phyloP scores from a whole-genome alignment of 2,113 vertebrate species.

The Prochilodus magdalenae region DNA sequence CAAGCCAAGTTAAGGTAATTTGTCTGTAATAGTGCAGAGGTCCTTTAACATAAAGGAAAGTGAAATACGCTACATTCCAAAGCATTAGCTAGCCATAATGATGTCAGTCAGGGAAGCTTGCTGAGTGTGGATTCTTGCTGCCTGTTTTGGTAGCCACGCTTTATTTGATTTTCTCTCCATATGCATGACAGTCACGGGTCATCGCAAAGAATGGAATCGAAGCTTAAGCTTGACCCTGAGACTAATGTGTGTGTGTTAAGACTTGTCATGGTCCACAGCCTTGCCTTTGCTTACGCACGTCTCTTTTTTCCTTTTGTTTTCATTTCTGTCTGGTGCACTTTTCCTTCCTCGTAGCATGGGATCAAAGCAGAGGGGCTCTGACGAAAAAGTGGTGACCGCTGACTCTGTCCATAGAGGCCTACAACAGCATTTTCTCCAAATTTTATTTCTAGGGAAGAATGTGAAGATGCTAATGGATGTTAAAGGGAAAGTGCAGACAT shows the following conservation, averaged over 20 bases:
- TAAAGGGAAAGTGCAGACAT: too few species aligned
- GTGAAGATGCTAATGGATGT: too few species aligned
- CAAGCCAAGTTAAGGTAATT: slow-evolving; percentile 70
- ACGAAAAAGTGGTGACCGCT: too few species aligned
- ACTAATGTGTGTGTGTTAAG: slow-evolving; percentile 54
- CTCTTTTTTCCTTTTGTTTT: background rate
- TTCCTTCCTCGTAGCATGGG: background rate
- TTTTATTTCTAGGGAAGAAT: too few species aligned
- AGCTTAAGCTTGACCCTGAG: slow-evolving; percentile 39
- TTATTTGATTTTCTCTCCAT: slow-evolving; percentile 65
- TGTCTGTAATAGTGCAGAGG: slow-evolving; percentile 62
- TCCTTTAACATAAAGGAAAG: slow-evolving; percentile 50
- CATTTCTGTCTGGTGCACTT: background rate
- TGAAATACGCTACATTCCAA: slow-evolving; percentile 42
- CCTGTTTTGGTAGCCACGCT: slow-evolving; percentile 53
- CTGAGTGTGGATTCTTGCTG: slow-evolving; percentile 34
- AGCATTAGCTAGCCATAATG: slow-evolving; percentile 45
- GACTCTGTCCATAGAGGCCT: background rate
- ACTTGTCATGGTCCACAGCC: background rate
- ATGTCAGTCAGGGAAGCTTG: slow-evolving; percentile 52
- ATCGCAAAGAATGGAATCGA: slow-evolving; percentile 34
- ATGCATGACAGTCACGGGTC: slow-evolving; percentile 63
- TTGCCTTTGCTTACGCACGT: slow-evolving; percentile 6
- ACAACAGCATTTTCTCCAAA: background rate
- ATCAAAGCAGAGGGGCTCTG: background rate